Evolutionary conservation across 2,113 vertebrate species (phyloP).

Genomic region (Thymallus thymallus): DNA sequence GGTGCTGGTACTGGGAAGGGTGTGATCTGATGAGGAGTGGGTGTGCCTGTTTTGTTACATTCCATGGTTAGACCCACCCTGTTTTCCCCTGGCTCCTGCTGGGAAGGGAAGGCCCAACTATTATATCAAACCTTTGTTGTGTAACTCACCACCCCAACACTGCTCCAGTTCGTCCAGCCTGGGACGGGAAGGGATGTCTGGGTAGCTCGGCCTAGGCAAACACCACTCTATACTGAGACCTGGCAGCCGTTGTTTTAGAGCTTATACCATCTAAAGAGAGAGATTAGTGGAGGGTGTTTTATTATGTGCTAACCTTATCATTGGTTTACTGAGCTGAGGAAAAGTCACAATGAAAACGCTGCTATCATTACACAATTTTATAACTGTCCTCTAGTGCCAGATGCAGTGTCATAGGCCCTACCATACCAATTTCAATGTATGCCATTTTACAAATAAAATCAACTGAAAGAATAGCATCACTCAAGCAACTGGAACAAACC

Average conservation of each 20-base stretch:
- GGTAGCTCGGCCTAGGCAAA: background rate
- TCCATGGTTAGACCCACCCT: slow-evolving; percentile 64
- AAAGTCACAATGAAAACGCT: background rate
- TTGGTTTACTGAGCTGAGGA: background rate
- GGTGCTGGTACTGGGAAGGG: slow-evolving; percentile 21
- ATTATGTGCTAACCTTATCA: background rate
- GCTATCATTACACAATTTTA: background rate
- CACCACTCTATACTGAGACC: background rate
- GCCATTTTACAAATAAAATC: background rate
- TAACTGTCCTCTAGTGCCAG: background rate
- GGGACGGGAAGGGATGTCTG: background rate
- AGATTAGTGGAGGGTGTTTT: background rate
- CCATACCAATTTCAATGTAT: background rate
- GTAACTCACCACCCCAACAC: slow-evolving; percentile 35
- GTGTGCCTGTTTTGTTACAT: slow-evolving; percentile 58
- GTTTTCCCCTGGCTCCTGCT: slow-evolving; percentile 55
- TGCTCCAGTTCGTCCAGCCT: background rate
- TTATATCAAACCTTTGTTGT: slow-evolving; percentile 52
- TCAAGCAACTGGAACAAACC: background rate
- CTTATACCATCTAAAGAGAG: background rate
- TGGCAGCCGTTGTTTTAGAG: background rate
- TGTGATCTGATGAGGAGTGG: slow-evolving; percentile 21
- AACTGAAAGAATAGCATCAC: background rate
- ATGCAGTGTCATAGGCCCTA: background rate
- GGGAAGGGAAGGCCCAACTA: slow-evolving; percentile 38